These are phyloP conservation scores for Drosophila falleni DNA, from an alignment of 2,888 invertebrate genomes.

Conservation along the genomic window DNA sequence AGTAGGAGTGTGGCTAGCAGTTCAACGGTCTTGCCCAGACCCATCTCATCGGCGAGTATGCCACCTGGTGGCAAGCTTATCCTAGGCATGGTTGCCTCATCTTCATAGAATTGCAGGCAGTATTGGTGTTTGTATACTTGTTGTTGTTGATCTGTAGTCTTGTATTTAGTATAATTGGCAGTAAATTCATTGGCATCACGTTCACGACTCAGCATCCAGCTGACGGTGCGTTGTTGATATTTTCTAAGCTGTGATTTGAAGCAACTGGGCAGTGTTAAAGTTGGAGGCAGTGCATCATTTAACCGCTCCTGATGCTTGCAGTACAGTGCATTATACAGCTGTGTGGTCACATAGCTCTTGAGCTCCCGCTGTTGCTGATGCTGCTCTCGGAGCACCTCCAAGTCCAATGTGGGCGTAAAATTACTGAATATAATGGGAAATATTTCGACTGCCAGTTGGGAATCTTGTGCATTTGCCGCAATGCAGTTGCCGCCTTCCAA, in stretches of 20 bases:
- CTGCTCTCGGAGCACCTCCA: conserved; percentile 47
- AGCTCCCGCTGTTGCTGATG: conserved; percentile 52
- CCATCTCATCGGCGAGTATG: conserved; percentile 93
- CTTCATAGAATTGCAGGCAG: conserved; percentile 60
- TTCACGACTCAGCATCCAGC: conserved; percentile 90
- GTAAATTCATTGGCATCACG: conserved; percentile 42
- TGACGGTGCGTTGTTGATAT: conserved; percentile 89
- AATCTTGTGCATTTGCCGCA: conserved; percentile 33
- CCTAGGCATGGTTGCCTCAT: conserved; percentile 28
- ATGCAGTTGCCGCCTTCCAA: neutral
- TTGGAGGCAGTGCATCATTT: neutral
- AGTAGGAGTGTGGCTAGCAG: conserved; percentile 89
- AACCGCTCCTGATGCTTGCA: conserved; percentile 44
- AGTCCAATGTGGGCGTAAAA: conserved; percentile 52
- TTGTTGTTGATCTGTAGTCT: conserved; percentile 57
- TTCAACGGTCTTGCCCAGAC: conserved; percentile 93
- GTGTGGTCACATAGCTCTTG: conserved; percentile 79
- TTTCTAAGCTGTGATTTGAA: conserved; percentile 87
- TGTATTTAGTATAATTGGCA: conserved; percentile 59
- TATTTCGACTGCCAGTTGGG: conserved; percentile 39
- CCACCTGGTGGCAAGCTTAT: conserved; percentile 87
- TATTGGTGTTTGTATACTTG: conserved; percentile 77
- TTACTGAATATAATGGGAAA: conserved; percentile 63
- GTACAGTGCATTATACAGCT: conserved; percentile 75
- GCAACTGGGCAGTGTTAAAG: conserved; percentile 74